A percentile compares a stretch with the other conserved stretches of the same genome.
Evolutionary conservation across 2,888 invertebrate species (phyloP).

Genomic region (Rotaria macrura): DNA sequence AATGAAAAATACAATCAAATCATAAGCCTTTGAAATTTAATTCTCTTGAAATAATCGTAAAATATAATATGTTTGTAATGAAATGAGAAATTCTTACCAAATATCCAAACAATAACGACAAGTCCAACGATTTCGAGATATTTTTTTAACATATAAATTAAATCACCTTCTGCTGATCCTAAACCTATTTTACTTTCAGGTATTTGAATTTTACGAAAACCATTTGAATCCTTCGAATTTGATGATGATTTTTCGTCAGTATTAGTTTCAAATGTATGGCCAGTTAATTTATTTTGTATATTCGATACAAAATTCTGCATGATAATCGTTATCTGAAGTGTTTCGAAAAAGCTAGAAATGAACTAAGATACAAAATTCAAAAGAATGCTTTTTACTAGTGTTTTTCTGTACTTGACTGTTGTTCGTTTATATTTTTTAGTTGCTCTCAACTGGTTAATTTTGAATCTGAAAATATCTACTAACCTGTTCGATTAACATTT

Average conservation of each 20-base stretch:
- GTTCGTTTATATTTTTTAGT: no score
- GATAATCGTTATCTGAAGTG: not conserved
- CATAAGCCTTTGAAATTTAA: no score
- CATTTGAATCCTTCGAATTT: not conserved
- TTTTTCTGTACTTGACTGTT: no score
- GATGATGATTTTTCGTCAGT: not conserved
- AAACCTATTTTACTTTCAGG: constrained; percentile 24
- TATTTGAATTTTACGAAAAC: not conserved
- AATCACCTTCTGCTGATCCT: constrained; percentile 27
- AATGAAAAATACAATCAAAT: no score
- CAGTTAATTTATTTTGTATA: not conserved
- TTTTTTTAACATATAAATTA: constrained; percentile 18
- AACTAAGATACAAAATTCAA: not conserved
- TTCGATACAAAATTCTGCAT: not conserved
- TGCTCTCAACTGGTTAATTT: no score
- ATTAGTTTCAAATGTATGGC: not conserved
- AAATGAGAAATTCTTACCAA: constrained; percentile 9
- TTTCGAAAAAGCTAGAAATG: not conserved
- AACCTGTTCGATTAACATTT: no score
- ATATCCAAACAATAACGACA: constrained; percentile 26
- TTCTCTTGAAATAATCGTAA: no score
- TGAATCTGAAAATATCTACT: no score
- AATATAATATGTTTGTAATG: no score
- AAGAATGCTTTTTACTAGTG: no score
- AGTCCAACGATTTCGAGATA: constrained; percentile 23